Evolutionary conservation across 2,888 invertebrate genomes (phyloP), one percentile per base, ranked within the genome.

Genomic region (Argyresthia albistria): DNA sequence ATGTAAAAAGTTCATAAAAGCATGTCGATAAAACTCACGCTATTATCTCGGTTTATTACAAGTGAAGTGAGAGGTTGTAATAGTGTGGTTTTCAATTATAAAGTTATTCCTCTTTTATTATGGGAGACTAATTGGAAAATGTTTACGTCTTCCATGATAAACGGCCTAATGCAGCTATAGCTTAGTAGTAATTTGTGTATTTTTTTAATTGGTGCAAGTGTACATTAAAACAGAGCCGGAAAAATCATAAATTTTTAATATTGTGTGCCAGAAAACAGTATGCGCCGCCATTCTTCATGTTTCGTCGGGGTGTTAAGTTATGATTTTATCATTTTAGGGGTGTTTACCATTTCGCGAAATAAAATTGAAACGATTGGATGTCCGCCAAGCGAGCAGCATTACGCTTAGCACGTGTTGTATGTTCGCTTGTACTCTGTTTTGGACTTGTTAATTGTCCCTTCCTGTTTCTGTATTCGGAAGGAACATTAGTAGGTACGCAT

Each of bases 281-380:
- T 76, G 75, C 70, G 76, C 77, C 25, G 25, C 25, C 77, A 78
- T 79, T 79, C 79, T 80, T 81, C 76, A 68, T 72, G 69, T 77
- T 76, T 72, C 73, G 64, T 62, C 69, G 73, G 67, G 73, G 80
- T 78, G 77, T 80, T 82, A 83, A 83, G 82, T 81, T 80, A 80
- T 80, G 76, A 78, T 80, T 84, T 83, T 80, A 84, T 82, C 82
- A 83, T 83, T 84, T 25, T 81, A 80, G 78, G 78, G 78, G 77
- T 83, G 82, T 86, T 86, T 82, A 82, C 83, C 73, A 71, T 67
- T 72, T 76, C 76, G 71, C 74, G 73, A 75, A 75, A 73, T 79
- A 71, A 79, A 83, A 86, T 86, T 86, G 84, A 86, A 87, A 84
- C 73, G 74, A 79, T 81, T 87, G 86, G 86, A 87, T 70, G 73